These are phyloP conservation scores for Muschampia plurimacula DNA, from an alignment of 2,888 invertebrate genomes.

Conservation along the genomic window DNA sequence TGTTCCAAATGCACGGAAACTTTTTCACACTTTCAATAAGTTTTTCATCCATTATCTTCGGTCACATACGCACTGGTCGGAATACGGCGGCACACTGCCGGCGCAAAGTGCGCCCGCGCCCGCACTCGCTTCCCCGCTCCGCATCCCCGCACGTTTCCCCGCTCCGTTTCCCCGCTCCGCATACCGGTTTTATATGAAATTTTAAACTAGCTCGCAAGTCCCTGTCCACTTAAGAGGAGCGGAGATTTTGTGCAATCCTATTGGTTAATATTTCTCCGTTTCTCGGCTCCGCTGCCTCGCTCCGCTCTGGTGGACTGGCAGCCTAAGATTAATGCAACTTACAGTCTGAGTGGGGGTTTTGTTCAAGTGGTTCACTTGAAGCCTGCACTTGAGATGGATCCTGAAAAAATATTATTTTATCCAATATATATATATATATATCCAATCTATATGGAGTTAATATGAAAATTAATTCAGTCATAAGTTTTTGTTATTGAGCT, in stretches of 20 bases:
- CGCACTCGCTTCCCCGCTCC: neutral
- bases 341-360: too few species aligned
- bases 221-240: constrained; percentile 29
- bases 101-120: neutral
- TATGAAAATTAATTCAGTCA: too few species aligned
- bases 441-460: too few species aligned
- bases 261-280: too few species aligned
- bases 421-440: too few species aligned
- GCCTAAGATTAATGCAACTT: too few species aligned
- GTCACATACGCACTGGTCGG: constrained; percentile 12
- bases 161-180: constrained; percentile 3
- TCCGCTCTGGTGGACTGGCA: constrained; percentile 5
- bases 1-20: constrained; percentile 23
- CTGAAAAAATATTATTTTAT: too few species aligned
- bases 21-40: constrained; percentile 17
- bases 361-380: too few species aligned
- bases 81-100: constrained; percentile 9
- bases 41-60: constrained; percentile 6
- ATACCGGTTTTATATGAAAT: constrained; percentile 13
- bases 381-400: too few species aligned
- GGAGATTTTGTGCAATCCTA: constrained; percentile 30
- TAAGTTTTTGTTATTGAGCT: too few species aligned
- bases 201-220: constrained; percentile 32
- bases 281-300: constrained; percentile 24
- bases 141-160: neutral